These are phyloP conservation scores for Mycetomoellerius zeteki DNA, from an alignment of 1,140 invertebrate species.

Conservation along the genomic window DNA sequence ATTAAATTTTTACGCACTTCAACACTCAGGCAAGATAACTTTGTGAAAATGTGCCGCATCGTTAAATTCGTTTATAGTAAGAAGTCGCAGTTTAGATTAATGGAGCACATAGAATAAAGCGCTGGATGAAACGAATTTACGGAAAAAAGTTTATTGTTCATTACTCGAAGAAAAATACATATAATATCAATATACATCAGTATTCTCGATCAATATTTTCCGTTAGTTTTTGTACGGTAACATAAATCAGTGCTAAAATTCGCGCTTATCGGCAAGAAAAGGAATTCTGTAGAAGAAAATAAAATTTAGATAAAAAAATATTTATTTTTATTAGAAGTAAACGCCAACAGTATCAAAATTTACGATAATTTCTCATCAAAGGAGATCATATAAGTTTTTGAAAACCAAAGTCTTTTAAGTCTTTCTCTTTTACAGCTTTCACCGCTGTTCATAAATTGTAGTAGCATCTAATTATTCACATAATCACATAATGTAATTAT, in stretches of 20 bases:
- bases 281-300: neutral
- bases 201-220: neutral
- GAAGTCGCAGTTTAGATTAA: slow-evolving; percentile 53
- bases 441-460: neutral
- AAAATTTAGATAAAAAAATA: neutral
- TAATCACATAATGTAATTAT: neutral
- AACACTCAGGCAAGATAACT: neutral
- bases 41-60: slow-evolving; percentile 1
- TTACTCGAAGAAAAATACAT: neutral
- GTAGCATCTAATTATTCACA: neutral
- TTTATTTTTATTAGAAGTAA: neutral
- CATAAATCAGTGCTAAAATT: neutral
- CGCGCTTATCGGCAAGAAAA: neutral
- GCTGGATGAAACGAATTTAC: neutral
- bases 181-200: neutral
- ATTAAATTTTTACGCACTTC: neutral
- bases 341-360: neutral
- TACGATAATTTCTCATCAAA: neutral
- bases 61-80: slow-evolving; percentile 59
- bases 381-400: slow-evolving; percentile 10
- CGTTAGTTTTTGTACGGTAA: neutral
- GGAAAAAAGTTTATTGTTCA: slow-evolving; percentile 38
- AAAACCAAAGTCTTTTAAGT: neutral
- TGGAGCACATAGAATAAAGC: slow-evolving; percentile 33
- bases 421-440: slow-evolving; percentile 16